A percentile compares a stretch with the other conserved stretches of the same genome.
Conservation (phyloP, 2,113 vertebrate genomes). For the Dicentrarchus labrax region DNA sequence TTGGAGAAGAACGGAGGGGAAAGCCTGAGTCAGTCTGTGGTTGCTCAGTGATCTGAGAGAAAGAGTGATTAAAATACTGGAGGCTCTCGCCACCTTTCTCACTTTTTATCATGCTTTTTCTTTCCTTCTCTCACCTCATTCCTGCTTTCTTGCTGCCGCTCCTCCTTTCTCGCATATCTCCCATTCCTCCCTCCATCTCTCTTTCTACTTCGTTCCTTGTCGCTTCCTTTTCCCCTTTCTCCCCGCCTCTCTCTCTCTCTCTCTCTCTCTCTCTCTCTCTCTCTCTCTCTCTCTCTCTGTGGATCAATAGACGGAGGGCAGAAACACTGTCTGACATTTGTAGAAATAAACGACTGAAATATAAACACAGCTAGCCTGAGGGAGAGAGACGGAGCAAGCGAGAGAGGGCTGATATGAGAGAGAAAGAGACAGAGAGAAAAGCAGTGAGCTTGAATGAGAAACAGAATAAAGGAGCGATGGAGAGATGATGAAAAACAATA, state of each 20-base stretch:
- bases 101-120: conserved; percentile 27
- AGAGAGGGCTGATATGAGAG: conserved; percentile 62
- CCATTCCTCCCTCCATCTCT: conserved; percentile 31
- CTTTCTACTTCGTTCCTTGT: conserved; percentile 47
- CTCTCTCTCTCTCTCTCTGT: conserved; percentile 58
- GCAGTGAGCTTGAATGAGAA: conserved; percentile 69
- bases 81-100: conserved; percentile 60
- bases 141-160: conserved; percentile 13
- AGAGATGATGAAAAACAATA: conserved; percentile 78
- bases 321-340: conserved; percentile 83
- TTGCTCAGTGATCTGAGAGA: conserved; percentile 70
- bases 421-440: conserved; percentile 68
- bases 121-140: conserved; percentile 26
- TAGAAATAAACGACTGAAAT: conserved; percentile 85
- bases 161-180: conserved; percentile 24
- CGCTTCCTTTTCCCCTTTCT: conserved; percentile 17
- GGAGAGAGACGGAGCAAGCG: conserved; percentile 57
- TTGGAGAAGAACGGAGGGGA: conserved; percentile 42
- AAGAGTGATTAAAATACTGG: conserved; percentile 64
- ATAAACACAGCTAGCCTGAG: conserved; percentile 78
- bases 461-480: conserved; percentile 63
- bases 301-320: conserved; percentile 81
- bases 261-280: conserved; percentile 10
- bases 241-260: conserved; percentile 7
- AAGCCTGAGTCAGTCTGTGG: conserved; percentile 46